Conservation (phyloP, 2,888 invertebrate genomes). For the Eretmocerus hayati region DNA sequence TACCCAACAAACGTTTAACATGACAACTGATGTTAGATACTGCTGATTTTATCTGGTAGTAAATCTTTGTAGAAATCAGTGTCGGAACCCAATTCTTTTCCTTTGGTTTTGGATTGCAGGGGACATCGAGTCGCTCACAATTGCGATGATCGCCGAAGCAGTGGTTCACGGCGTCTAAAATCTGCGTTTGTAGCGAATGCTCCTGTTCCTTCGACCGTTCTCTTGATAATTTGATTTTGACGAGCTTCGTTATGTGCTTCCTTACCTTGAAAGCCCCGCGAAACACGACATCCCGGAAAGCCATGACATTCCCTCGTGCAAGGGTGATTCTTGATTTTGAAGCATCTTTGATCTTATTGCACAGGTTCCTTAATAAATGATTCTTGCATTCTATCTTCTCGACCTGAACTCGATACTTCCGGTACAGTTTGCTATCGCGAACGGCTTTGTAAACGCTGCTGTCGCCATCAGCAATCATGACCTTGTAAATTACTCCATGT, state of each 20-base stretch:
- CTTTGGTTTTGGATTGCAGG: neutral
- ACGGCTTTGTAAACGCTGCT: slow-evolving; percentile 17
- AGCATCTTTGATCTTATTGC: slow-evolving; percentile 10
- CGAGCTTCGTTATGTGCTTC: no score
- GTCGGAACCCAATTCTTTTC: slow-evolving; percentile 10
- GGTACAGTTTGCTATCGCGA: slow-evolving; percentile 10
- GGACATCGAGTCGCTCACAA: slow-evolving; percentile 8
- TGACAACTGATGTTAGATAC: slow-evolving; percentile 13
- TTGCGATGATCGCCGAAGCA: no score
- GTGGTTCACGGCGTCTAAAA: no score
- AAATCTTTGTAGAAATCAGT: slow-evolving; percentile 15
- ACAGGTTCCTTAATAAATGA: slow-evolving; percentile 29
- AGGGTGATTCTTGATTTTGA: slow-evolving; percentile 2
- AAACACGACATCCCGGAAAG: no score
- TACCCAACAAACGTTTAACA: slow-evolving; percentile 21
- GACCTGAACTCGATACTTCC: slow-evolving; percentile 5
- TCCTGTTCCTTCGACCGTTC: no score
- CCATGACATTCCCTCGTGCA: no score
- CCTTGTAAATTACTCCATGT: slow-evolving; percentile 16
- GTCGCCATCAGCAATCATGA: slow-evolving; percentile 17
- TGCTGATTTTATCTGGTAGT: slow-evolving; percentile 2
- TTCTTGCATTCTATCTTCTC: slow-evolving; percentile 27
- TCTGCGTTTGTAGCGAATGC: no score
- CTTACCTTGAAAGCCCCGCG: no score
- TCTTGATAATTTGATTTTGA: no score